These are phyloP conservation scores for Trachelipus rathkii DNA, from an alignment of 1,140 invertebrate species.

Conservation along the genomic window DNA sequence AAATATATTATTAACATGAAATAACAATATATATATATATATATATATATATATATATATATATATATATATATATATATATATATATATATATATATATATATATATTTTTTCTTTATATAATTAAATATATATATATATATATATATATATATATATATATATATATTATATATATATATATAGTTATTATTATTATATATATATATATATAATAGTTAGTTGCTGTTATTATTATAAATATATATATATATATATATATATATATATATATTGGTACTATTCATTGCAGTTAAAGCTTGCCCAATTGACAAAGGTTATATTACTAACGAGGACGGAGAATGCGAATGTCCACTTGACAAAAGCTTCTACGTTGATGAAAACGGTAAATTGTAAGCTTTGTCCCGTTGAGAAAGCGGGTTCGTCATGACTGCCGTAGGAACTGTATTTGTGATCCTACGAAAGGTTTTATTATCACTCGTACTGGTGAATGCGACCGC, in stretches of 20 bases:
- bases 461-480: slow-evolving; percentile 66
- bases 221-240: too few species aligned
- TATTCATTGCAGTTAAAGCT: slow-evolving; percentile 54
- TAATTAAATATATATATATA: neutral
- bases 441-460: slow-evolving; percentile 66
- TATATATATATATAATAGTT: slow-evolving; percentile 16
- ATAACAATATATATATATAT: too few species aligned
- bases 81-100: neutral
- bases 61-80: too few species aligned
- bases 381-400: slow-evolving; percentile 66
- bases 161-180: slow-evolving; percentile 22
- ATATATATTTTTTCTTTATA: too few species aligned
- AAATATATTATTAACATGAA: too few species aligned
- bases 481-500: slow-evolving; percentile 69
- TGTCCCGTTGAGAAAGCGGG: slow-evolving; percentile 45
- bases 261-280: too few species aligned
- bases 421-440: slow-evolving; percentile 69
- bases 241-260: too few species aligned
- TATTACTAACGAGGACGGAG: slow-evolving; percentile 62
- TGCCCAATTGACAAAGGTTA: slow-evolving; percentile 69
- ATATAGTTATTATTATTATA: neutral
- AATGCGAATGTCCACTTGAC: slow-evolving; percentile 69
- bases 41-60: too few species aligned
- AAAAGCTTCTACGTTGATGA: slow-evolving; percentile 54
- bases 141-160: slow-evolving; percentile 41